Base-by-base conservation (phyloP, 37 sponge, comb jelly and placozoan genomes). In the Tethya wilhelma region DNA sequence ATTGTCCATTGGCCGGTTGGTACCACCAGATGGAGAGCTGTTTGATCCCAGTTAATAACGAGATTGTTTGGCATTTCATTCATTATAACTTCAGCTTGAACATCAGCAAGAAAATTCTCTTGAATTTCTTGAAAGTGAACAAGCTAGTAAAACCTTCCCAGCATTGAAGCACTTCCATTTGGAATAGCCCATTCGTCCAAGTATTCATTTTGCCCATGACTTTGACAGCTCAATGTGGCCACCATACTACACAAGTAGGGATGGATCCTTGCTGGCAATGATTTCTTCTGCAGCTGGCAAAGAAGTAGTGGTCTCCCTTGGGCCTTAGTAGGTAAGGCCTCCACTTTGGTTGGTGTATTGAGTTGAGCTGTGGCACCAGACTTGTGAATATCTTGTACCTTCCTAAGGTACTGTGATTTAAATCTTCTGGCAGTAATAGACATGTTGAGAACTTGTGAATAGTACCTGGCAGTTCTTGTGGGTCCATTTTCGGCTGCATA, bases 11-110 rank as follows among this genome's bases (percentile, higher is more conserved):
- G 38, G 29, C 58, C 36, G 28, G 46, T 20, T 55, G 80, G 70
- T 38, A 70, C 73, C n/a, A n/a, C n/a, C 6, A 81, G 26, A 29
- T 26, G 63, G 34, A 71, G 60, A 4, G 73, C 64, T 29, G 82
- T 81, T 37, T 81, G 82, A 36, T 81, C 82, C 82, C 82, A 81
- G 38, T 71, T 81, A 43, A 81, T 6, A 6, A 79, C 31, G 3
- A 79, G 39, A 33, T 41, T 6, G 11, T 4, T 38, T 8, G 57
- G 57, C 4, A 79, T 49, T 4, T 67, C 80, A 56, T 68, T 79
- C 79, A 78, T 78, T 67, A 78, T 29, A 8, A 78, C 67, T 40
- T 78, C 66, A 17, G 79, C 79, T 41, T 68, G 69, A 26, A 79
- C 62, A 44, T 77, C 78, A 64, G 78, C 78, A 38, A 77, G 64